A percentile compares a stretch with the other conserved stretches of the same genome.
Evolutionary conservation across 2,888 invertebrate species (phyloP).

Genomic region (Ceriagrion tenellum): DNA sequence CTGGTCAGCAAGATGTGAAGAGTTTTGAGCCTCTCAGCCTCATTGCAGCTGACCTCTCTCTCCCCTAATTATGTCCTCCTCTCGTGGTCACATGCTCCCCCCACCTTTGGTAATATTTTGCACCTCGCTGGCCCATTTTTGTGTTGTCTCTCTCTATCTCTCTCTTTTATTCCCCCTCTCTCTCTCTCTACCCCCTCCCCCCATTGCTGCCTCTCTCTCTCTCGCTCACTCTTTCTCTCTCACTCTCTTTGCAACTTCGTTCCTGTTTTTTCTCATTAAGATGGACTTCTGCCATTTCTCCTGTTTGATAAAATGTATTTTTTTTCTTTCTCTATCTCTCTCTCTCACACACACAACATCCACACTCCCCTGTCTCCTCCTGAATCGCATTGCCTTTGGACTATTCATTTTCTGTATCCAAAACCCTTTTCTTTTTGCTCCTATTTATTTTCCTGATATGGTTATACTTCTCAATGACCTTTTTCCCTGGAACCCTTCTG

Average conservation of each 20-base stretch:
- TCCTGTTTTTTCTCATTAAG: slow-evolving; percentile 56
- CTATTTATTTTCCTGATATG: slow-evolving; percentile 76
- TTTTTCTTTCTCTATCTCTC: slow-evolving; percentile 49
- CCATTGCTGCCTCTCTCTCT: slow-evolving; percentile 26
- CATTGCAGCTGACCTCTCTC: slow-evolving; percentile 13
- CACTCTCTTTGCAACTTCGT: slow-evolving; percentile 30
- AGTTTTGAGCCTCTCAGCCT: neutral
- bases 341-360: slow-evolving; percentile 38
- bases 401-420: neutral
- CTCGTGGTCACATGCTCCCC: slow-evolving; percentile 48
- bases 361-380: slow-evolving; percentile 56
- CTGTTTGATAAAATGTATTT: slow-evolving; percentile 68
- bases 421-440: slow-evolving; percentile 73
- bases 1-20: neutral
- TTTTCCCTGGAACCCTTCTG: slow-evolving; percentile 5
- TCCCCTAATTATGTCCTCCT: slow-evolving; percentile 65
- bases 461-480: slow-evolving; percentile 74
- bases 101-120: slow-evolving; percentile 29
- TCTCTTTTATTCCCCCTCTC: slow-evolving; percentile 36
- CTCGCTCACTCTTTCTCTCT: neutral
- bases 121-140: slow-evolving; percentile 64
- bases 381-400: slow-evolving; percentile 3
- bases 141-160: neutral
- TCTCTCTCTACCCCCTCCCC: neutral
- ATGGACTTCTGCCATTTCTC: slow-evolving; percentile 55